A percentile compares a stretch with the other conserved stretches of the same genome.
Evolutionary conservation across 2,113 vertebrate genomes (phyloP).

Genomic region (Sander lucioperca): DNA sequence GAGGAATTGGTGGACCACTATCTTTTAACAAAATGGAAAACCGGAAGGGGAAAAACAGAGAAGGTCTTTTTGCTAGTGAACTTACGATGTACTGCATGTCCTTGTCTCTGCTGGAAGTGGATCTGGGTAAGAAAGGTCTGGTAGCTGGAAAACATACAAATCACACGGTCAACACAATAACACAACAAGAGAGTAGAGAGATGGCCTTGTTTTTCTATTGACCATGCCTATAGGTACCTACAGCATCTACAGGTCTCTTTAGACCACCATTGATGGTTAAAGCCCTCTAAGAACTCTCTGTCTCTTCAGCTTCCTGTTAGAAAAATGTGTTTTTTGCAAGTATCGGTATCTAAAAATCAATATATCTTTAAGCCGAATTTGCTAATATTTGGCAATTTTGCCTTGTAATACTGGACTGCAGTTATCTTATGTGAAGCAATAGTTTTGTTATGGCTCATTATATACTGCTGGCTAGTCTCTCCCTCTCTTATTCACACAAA

Average conservation of each 20-base stretch:
- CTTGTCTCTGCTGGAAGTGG: constrained; percentile 72
- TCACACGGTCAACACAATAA: constrained; percentile 35
- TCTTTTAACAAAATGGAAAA: not conserved
- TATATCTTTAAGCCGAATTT: constrained; percentile 49
- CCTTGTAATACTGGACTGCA: constrained; percentile 56
- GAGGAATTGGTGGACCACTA: not conserved
- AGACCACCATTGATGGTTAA: not conserved
- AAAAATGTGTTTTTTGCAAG: not conserved
- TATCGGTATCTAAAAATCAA: constrained; percentile 38
- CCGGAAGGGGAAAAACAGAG: not conserved
- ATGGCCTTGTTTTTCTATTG: not conserved
- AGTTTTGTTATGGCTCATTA: constrained; percentile 73
- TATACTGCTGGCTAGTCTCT: constrained; percentile 65
- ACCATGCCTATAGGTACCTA: not conserved
- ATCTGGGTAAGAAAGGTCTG: constrained; percentile 45
- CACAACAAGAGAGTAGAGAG: not conserved
- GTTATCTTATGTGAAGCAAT: constrained; percentile 48
- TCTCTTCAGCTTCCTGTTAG: not conserved
- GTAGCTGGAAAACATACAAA: constrained; percentile 68
- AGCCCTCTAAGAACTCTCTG: not conserved
- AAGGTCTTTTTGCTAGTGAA: constrained; percentile 35
- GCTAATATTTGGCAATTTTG: constrained; percentile 54
- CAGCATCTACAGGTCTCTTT: not conserved
- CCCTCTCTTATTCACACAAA: constrained; percentile 67
- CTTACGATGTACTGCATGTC: constrained; percentile 76